Percentiles rank a stretch among this genome's conserved stretches.
These are phyloP conservation scores for Hippopotamyrus pictus DNA, from an alignment of 2,797 vertebrate genomes.

Conservation along the genomic window DNA sequence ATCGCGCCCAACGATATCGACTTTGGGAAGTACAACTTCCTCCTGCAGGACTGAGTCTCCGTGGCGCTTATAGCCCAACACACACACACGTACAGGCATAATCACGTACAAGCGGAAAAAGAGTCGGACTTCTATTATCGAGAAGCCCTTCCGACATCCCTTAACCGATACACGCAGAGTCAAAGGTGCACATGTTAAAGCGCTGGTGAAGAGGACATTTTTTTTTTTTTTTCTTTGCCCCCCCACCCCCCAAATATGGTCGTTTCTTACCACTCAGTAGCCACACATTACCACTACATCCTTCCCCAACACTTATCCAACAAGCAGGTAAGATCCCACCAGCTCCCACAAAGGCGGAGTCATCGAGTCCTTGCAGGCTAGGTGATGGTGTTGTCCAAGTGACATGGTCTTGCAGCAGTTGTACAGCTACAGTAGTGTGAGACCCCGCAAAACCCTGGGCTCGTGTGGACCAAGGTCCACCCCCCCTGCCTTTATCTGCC, in stretches of 20 bases:
- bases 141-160: neutral
- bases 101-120: slow-evolving; percentile 22
- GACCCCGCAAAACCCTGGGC: neutral
- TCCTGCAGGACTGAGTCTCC: slow-evolving; percentile 54
- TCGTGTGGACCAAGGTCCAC: neutral
- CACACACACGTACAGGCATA: slow-evolving; percentile 9
- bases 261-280: neutral
- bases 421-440: neutral
- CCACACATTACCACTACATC: neutral
- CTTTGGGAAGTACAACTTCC: slow-evolving; percentile 75
- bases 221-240: neutral
- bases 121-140: neutral
- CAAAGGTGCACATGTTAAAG: neutral
- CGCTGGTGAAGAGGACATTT: neutral
- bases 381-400: neutral
- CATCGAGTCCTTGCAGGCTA: neutral
- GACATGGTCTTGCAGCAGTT: neutral
- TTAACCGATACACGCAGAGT: neutral
- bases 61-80: slow-evolving; percentile 16
- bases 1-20: slow-evolving; percentile 65
- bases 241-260: neutral
- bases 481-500: slow-evolving; percentile 54
- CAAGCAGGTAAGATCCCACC: neutral
- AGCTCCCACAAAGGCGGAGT: neutral
- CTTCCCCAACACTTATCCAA: neutral